Percentiles rank a stretch among this genome's conserved stretches.
Evolutionary conservation across 2,113 vertebrate species (phyloP).

Genomic region (Cyprinodon variegatus): DNA sequence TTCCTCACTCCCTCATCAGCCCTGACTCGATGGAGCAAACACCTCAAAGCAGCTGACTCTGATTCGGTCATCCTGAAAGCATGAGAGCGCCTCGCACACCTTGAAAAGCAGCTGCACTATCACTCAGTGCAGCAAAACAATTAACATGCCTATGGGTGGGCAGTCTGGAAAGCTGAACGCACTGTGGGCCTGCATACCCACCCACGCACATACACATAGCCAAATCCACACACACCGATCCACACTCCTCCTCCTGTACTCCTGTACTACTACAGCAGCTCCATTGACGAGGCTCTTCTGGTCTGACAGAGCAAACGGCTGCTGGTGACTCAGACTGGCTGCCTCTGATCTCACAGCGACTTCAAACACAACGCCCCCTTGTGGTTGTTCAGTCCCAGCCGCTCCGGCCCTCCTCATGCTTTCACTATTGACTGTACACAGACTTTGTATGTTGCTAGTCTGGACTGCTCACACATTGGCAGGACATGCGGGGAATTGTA

Average conservation of each 20-base stretch:
- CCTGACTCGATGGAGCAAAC: conserved; percentile 18
- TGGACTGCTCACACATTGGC: not conserved
- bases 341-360: conserved; percentile 58
- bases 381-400: conserved; percentile 29
- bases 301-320: conserved; percentile 61
- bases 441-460: not conserved
- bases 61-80: conserved; percentile 37
- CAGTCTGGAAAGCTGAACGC: conserved; percentile 38
- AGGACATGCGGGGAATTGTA: not conserved
- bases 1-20: conserved; percentile 16
- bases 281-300: conserved; percentile 72
- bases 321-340: conserved; percentile 71
- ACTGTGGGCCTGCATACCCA: conserved; percentile 38
- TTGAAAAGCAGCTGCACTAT: conserved; percentile 33
- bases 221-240: conserved; percentile 21
- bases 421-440: conserved; percentile 9
- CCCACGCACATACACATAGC: conserved; percentile 29
- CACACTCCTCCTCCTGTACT: conserved; percentile 55
- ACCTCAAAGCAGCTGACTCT: conserved; percentile 29
- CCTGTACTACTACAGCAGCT: conserved; percentile 72
- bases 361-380: conserved; percentile 56
- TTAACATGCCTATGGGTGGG: conserved; percentile 49
- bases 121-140: conserved; percentile 40
- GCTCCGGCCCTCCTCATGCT: conserved; percentile 22
- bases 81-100: conserved; percentile 34